Evolutionary conservation across 2,113 vertebrate species (phyloP).

Genomic region (Zosterops lateralis): DNA sequence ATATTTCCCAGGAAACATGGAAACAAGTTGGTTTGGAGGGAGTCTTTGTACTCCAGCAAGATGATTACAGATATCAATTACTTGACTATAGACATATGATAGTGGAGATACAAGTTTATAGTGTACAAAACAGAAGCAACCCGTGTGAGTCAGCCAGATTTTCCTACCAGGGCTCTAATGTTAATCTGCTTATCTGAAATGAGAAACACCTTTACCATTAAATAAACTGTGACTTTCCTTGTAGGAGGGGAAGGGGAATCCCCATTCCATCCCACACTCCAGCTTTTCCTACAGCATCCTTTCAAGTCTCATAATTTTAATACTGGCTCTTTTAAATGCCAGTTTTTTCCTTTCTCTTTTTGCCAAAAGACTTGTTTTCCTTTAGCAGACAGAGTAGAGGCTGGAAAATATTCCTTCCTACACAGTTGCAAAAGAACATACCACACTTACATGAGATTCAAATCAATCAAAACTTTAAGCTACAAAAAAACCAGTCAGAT

Average conservation of each 20-base stretch:
- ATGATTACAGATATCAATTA: neutral
- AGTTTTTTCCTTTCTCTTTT: constrained; percentile 11
- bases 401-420: neutral
- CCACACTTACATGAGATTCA: neutral
- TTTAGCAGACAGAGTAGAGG: neutral
- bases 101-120: neutral
- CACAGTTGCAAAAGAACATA: neutral
- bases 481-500: neutral
- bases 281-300: neutral
- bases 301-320: constrained; percentile 8
- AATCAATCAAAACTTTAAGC: neutral
- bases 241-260: neutral
- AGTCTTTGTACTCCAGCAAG: neutral
- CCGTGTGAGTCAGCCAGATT: neutral
- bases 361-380: constrained; percentile 23
- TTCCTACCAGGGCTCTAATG: neutral
- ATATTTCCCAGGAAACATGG: neutral
- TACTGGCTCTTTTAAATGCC: neutral
- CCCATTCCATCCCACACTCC: neutral
- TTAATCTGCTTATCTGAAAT: neutral
- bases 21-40: neutral
- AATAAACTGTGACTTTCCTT: neutral
- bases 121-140: neutral
- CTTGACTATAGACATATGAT: neutral
- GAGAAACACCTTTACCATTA: neutral